Evolutionary conservation across 2,888 invertebrate genomes (phyloP).

Genomic region (Cantharis nigra): DNA sequence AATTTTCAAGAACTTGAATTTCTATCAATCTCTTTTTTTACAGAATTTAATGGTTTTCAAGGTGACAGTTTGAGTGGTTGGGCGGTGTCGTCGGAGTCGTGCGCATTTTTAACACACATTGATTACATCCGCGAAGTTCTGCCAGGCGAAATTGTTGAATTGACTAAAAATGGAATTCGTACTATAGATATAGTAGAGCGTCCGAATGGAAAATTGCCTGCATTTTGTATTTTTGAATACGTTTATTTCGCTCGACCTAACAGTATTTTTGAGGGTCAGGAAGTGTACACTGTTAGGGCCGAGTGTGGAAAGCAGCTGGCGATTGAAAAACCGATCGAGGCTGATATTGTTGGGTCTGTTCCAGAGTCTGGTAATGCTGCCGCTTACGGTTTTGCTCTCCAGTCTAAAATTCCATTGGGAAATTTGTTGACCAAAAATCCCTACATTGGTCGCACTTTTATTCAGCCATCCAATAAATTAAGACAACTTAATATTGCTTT

Average conservation of each 20-base stretch:
- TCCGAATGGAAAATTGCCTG: slow-evolving; percentile 76
- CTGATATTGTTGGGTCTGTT: slow-evolving; percentile 95
- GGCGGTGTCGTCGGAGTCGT: slow-evolving; percentile 97
- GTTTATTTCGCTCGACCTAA: slow-evolving; percentile 98
- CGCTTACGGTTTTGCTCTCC: slow-evolving; percentile 86
- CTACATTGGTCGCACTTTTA: slow-evolving; percentile 97
- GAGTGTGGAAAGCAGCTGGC: slow-evolving; percentile 93
- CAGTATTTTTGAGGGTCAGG: slow-evolving; percentile 94
- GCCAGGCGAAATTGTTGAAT: slow-evolving; percentile 95
- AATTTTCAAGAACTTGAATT: not conserved
- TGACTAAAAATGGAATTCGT: slow-evolving; percentile 81
- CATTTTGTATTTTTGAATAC: slow-evolving; percentile 99
- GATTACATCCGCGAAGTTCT: slow-evolving; percentile 89
- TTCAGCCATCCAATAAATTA: slow-evolving; percentile 90
- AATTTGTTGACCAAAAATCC: slow-evolving; percentile 95
- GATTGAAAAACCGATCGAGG: slow-evolving; percentile 85
- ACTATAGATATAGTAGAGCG: slow-evolving; percentile 85
- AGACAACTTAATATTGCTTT: slow-evolving; percentile 92
- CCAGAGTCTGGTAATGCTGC: slow-evolving; percentile 98
- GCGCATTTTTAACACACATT: slow-evolving; percentile 91
- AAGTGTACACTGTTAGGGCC: slow-evolving; percentile 91
- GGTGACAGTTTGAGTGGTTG: slow-evolving; percentile 83
- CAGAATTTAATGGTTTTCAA: slow-evolving; percentile 49
- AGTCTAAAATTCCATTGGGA: slow-evolving; percentile 87
- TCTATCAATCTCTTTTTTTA: not conserved